Percentiles rank a stretch among this genome's conserved stretches.
phyloP scores from a whole-genome alignment of 2,113 vertebrate genomes.

The Triplophysa dalaica region DNA sequence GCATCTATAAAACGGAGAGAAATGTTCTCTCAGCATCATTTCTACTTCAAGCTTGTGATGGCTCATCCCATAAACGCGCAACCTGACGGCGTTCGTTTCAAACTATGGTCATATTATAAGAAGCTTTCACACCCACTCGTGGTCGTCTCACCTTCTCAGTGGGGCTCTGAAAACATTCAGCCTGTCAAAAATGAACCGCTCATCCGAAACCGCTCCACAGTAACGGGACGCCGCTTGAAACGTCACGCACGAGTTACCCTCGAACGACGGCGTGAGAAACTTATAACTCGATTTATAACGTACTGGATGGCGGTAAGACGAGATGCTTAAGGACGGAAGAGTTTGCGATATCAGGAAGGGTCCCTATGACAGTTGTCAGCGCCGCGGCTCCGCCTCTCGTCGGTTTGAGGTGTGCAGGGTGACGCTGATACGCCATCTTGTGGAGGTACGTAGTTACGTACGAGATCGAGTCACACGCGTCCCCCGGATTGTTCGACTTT shows the following conservation, averaged over 20 bases:
- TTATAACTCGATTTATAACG: not conserved
- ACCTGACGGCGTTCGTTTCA: not conserved
- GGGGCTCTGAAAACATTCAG: slow-evolving; percentile 30
- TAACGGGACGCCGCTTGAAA: not conserved
- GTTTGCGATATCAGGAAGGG: slow-evolving; percentile 29
- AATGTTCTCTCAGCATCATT: not conserved
- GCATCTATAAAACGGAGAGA: not conserved
- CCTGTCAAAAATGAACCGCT: slow-evolving; percentile 11
- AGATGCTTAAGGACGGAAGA: slow-evolving; percentile 33
- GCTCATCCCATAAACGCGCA: not conserved
- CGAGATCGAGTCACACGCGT: no score
- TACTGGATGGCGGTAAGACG: not conserved
- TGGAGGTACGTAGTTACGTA: not conserved
- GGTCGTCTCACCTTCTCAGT: slow-evolving; percentile 12
- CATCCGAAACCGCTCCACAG: slow-evolving; percentile 8
- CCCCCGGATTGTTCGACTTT: no score
- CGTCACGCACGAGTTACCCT: not conserved
- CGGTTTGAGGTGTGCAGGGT: slow-evolving; percentile 5
- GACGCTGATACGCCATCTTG: slow-evolving; percentile 9
- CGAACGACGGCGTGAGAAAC: not conserved
- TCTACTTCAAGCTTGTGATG: not conserved
- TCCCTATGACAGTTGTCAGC: slow-evolving; percentile 39
- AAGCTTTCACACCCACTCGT: not conserved
- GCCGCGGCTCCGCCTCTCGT: slow-evolving; percentile 6
- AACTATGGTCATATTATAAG: not conserved